phyloP scores from a whole-genome alignment of 2,888 invertebrate genomes.

The Ophonus ardosiacus region DNA sequence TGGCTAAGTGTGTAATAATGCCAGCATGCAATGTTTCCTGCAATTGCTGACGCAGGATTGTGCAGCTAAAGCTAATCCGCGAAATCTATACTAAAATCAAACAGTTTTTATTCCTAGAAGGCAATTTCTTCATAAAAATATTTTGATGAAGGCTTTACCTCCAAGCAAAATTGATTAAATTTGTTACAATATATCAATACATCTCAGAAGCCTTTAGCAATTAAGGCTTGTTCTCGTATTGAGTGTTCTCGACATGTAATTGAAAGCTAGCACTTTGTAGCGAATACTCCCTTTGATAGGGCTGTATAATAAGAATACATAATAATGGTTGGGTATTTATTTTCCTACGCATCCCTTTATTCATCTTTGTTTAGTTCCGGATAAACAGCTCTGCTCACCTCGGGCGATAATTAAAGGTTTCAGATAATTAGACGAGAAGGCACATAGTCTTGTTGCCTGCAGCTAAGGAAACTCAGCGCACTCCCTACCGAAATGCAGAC shows the following conservation, averaged over 20 bases:
- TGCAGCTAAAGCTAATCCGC: not conserved
- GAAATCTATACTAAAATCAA: not conserved
- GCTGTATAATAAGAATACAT: constrained; percentile 51
- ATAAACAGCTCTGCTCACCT: constrained; percentile 66
- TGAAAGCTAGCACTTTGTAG: constrained; percentile 8
- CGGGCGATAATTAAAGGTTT: constrained; percentile 72
- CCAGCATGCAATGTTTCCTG: not conserved
- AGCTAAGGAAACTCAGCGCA: not conserved
- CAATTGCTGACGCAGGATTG: constrained; percentile 20
- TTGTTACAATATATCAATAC: not conserved
- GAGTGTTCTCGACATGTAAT: not conserved
- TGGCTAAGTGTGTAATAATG: constrained; percentile 23
- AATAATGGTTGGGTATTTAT: constrained; percentile 66
- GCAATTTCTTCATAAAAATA: not conserved
- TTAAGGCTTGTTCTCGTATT: not conserved
- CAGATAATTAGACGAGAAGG: constrained; percentile 69
- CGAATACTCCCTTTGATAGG: not conserved
- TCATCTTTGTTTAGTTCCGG: constrained; percentile 63
- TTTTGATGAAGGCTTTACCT: not conserved
- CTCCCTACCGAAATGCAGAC: not conserved
- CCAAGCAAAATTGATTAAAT: not conserved
- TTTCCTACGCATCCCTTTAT: constrained; percentile 68
- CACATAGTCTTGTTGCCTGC: constrained; percentile 5
- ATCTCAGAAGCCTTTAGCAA: not conserved
- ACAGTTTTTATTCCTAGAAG: not conserved